Evolutionary conservation across 2,113 vertebrate species (phyloP), one percentile per base, ranked within the genome.

Genomic region (Leptocoma aspasia): DNA sequence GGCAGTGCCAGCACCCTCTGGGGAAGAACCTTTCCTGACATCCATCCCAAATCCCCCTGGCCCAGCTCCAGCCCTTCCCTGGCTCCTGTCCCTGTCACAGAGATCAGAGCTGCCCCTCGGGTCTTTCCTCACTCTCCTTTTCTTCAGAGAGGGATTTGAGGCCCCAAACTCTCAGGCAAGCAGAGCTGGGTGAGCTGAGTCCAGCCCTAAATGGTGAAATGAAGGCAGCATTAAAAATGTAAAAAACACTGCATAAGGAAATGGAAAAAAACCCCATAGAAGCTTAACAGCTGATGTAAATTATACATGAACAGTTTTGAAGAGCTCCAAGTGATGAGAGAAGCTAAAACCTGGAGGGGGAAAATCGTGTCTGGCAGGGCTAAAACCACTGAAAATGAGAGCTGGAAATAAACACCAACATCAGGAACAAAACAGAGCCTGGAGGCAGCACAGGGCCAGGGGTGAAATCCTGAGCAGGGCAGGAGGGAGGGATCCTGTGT

Each of bases 181-280:
- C 65, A 19, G 18, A 31, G 37, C 15, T 26, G 68, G 66, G 42
- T 1, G 39, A 57, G 65, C 71, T 15, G 35, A 37, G 30, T 21
- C 68, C 81, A 86, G 68, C 64, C 56, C 87, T 27, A 52, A 60
- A 52, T 6, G 50, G 63, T 24, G 45, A 52, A 64, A 52, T 3
- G 68, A 69, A 86, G 69, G 78, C 68, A 65, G 84, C 82, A 70
- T 87, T 70, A 69, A 93, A 91, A 93, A 84, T 77, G 72, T 19
- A 61, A 59, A 89, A 86, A 92, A 76, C 4, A 23, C 23, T 26
- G 37, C 64, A 12, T 19, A 44, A 82, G 69, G 70, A 93, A 84
- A 87, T 42, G 78, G 87, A 33, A 76, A 83, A 94, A 82, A 82
- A 15, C 0, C 31, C 6, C 64, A 47, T 57, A 81, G 81, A 77